These are phyloP conservation scores for Montipora foliosa DNA, from an alignment of 64 coral and sea anemone genomes.

Conservation along the genomic window DNA sequence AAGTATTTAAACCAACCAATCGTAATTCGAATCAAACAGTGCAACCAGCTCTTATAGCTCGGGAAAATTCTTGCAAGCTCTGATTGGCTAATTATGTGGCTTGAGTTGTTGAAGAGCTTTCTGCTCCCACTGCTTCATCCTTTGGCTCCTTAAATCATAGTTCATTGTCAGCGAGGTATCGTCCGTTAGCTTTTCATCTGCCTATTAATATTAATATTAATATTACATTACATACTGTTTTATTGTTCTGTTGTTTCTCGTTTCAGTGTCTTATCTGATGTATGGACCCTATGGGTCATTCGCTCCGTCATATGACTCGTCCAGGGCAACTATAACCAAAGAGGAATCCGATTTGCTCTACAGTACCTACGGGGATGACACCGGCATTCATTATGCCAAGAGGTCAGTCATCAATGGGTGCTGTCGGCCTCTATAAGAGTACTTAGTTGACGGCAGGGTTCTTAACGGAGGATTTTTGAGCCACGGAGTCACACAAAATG, in stretches of 20 bases:
- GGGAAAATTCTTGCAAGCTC: too few species aligned
- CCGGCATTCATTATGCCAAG: slow-evolving; percentile 91
- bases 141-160: neutral
- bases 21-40: too few species aligned
- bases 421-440: neutral
- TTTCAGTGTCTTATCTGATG: slow-evolving; percentile 91
- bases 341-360: slow-evolving; percentile 94
- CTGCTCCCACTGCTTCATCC: neutral
- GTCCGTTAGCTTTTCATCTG: neutral
- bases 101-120: too few species aligned
- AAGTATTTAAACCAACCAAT: too few species aligned
- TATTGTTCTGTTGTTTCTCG: too few species aligned
- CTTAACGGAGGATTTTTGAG: too few species aligned
- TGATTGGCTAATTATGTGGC: too few species aligned
- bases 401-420: slow-evolving; percentile 59
- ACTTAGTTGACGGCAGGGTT: too few species aligned
- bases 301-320: slow-evolving; percentile 93
- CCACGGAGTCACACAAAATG: too few species aligned
- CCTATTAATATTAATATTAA: neutral
- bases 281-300: slow-evolving; percentile 99
- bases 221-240: neutral
- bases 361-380: slow-evolving; percentile 95
- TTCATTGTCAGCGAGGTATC: neutral
- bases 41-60: too few species aligned
- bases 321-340: slow-evolving; percentile 95